Evolutionary conservation across 2,113 vertebrate genomes (phyloP).

Genomic region (Silurus asotus): DNA sequence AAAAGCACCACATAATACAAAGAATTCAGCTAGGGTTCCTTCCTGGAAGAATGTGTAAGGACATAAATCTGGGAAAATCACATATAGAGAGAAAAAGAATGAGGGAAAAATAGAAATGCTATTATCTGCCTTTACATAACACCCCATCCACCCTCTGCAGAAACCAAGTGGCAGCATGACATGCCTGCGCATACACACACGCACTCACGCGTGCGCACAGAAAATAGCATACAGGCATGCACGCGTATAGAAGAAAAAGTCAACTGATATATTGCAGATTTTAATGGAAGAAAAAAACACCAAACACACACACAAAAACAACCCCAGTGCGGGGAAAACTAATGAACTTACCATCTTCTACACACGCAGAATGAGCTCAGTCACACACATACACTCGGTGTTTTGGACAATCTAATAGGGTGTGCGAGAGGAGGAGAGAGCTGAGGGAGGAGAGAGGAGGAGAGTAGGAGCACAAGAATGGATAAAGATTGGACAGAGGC

Average conservation of each 20-base stretch:
- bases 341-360: constrained; percentile 51
- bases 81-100: constrained; percentile 50
- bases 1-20: constrained; percentile 10
- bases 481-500: constrained; percentile 15
- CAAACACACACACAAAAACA: neutral
- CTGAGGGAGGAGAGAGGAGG: constrained; percentile 18
- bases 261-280: neutral
- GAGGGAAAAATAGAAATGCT: constrained; percentile 29
- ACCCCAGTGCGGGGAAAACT: neutral
- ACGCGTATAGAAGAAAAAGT: neutral
- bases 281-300: neutral
- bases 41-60: constrained; percentile 19
- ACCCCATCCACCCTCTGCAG: constrained; percentile 31
- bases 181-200: neutral
- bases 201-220: neutral
- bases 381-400: constrained; percentile 38
- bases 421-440: constrained; percentile 31
- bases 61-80: constrained; percentile 46
- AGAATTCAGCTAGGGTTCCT: constrained; percentile 25
- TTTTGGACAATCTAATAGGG: constrained; percentile 22
- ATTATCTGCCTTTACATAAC: constrained; percentile 44
- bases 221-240: neutral
- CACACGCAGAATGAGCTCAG: constrained; percentile 37
- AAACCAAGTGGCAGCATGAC: constrained; percentile 35
- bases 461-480: constrained; percentile 23